A percentile compares a stretch with the other conserved stretches of the same genome.
These are phyloP conservation scores for Schizopygopsis malacanthus DNA, from an alignment of 2,797 vertebrate species.

Conservation along the genomic window DNA sequence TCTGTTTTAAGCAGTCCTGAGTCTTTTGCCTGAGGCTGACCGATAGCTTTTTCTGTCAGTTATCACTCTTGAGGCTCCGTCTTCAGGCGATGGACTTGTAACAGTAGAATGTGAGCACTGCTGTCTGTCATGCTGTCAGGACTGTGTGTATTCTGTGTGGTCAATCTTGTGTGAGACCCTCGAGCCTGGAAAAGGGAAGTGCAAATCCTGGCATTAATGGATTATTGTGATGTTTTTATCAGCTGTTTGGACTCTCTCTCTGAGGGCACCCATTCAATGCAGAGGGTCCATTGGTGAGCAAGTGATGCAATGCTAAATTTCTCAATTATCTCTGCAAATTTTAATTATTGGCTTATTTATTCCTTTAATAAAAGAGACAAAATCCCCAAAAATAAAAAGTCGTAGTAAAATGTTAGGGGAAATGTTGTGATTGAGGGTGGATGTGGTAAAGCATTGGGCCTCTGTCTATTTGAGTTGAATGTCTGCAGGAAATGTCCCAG, in stretches of 20 bases:
- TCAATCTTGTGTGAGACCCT: neutral
- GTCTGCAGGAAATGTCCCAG: slow-evolving; percentile 31
- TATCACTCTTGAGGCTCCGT: neutral
- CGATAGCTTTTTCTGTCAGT: slow-evolving; percentile 13
- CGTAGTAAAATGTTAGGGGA: neutral
- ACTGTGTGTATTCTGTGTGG: slow-evolving; percentile 16
- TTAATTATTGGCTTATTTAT: neutral
- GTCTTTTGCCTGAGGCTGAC: slow-evolving; percentile 9
- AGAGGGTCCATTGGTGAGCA: neutral
- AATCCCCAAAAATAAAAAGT: neutral
- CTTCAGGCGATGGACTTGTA: neutral
- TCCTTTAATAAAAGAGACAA: neutral
- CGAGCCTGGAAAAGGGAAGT: neutral
- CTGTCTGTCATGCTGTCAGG: neutral
- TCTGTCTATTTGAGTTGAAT: slow-evolving; percentile 39
- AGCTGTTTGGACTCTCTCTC: neutral
- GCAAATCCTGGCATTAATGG: neutral
- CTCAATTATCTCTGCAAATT: neutral
- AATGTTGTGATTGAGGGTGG: neutral
- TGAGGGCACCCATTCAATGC: neutral
- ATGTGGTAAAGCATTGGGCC: neutral
- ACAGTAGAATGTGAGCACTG: neutral
- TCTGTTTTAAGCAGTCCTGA: slow-evolving; percentile 11
- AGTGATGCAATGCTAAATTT: neutral
- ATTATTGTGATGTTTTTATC: neutral